These are phyloP conservation scores for Anguilla anguilla DNA, from an alignment of 2,797 vertebrate species.

Conservation along the genomic window DNA sequence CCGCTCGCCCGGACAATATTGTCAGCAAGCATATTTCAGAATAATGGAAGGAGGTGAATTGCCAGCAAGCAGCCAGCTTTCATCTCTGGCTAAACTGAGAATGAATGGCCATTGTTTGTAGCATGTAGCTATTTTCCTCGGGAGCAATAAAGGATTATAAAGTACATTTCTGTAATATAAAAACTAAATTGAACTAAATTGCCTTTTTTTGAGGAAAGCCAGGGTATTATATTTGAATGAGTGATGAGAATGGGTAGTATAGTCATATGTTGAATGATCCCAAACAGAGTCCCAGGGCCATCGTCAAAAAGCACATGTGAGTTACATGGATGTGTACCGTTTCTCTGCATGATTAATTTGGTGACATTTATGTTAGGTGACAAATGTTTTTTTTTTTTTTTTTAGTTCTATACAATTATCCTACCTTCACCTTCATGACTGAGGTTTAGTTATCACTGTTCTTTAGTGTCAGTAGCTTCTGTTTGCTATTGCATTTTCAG, in stretches of 20 bases:
- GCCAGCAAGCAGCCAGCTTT: conserved; percentile 6
- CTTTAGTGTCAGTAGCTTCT: not conserved
- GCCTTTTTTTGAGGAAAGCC: conserved; percentile 17
- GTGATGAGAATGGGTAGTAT: not conserved
- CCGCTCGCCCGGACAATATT: conserved; percentile 12
- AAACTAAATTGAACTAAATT: conserved; percentile 24
- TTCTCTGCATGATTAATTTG: not conserved
- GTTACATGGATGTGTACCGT: not conserved
- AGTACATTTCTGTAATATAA: conserved; percentile 25
- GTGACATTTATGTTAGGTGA: not conserved
- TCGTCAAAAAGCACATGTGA: not conserved
- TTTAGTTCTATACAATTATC: not conserved
- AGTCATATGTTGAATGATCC: not conserved
- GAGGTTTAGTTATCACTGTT: not conserved
- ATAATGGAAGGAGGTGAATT: conserved; percentile 30
- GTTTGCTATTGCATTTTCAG: not conserved
- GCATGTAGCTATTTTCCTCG: conserved; percentile 15
- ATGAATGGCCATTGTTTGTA: conserved; percentile 25
- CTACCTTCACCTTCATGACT: not conserved
- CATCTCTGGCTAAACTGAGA: conserved; percentile 33
- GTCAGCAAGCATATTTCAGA: conserved; percentile 39
- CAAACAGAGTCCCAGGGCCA: conserved; percentile 3
- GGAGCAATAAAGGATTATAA: conserved; percentile 20
- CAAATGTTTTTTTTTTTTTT: not conserved
- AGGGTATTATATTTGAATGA: not conserved